A percentile compares a stretch with the other conserved stretches of the same genome.
These are phyloP conservation scores for Ditula angustiorana DNA, from an alignment of 2,888 invertebrate genomes.

Conservation along the genomic window DNA sequence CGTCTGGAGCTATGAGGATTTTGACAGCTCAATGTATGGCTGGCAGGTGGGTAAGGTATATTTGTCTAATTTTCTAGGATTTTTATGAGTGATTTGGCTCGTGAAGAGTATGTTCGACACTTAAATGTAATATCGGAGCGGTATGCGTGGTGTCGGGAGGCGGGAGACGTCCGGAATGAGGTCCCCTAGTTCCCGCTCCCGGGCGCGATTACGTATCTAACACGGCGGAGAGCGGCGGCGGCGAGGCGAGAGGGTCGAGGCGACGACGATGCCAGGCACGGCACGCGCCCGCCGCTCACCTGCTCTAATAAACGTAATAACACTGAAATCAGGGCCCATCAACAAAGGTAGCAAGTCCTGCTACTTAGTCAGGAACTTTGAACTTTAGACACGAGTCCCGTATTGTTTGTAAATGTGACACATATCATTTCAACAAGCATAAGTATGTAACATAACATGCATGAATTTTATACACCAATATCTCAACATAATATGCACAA, in stretches of 20 bases:
- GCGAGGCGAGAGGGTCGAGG: slow-evolving; percentile 61
- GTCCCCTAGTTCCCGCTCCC: slow-evolving; percentile 61
- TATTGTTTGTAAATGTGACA: slow-evolving; percentile 25
- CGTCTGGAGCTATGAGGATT: slow-evolving; percentile 57
- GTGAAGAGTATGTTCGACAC: slow-evolving; percentile 32
- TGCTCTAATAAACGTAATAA: slow-evolving; percentile 40
- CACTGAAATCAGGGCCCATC: slow-evolving; percentile 19
- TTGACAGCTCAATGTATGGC: slow-evolving; percentile 78
- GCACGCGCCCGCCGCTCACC: slow-evolving; percentile 56
- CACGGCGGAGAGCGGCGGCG: slow-evolving; percentile 63
- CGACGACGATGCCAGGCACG: slow-evolving; percentile 72
- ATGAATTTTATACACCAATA: background rate
- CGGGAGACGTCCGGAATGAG: slow-evolving; percentile 54
- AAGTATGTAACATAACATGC: background rate
- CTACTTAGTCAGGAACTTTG: slow-evolving; percentile 18
- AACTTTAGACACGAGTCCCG: slow-evolving; percentile 2
- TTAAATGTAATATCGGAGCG: slow-evolving; percentile 15
- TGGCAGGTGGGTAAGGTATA: slow-evolving; percentile 73
- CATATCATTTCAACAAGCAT: background rate
- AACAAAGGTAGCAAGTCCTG: slow-evolving; percentile 12
- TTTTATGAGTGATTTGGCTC: slow-evolving; percentile 37
- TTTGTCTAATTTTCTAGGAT: slow-evolving; percentile 48
- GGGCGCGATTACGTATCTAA: slow-evolving; percentile 62
- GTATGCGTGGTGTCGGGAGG: slow-evolving; percentile 48
- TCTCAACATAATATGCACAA: background rate